These are phyloP conservation scores for Leucophenga maculata DNA, from an alignment of 2,888 invertebrate genomes.

Conservation along the genomic window DNA sequence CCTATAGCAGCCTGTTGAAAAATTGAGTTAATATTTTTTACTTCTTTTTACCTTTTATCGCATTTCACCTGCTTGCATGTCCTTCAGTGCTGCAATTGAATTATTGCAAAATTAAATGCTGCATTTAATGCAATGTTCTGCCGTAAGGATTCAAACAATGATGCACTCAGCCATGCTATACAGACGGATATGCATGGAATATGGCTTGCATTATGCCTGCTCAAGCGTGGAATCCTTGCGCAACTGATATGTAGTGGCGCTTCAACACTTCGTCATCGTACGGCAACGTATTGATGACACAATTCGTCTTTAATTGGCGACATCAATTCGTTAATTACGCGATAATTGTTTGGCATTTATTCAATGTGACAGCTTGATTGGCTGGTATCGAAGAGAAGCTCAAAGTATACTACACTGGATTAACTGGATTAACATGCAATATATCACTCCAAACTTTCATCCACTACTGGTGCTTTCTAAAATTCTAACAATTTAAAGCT, in stretches of 20 bases:
- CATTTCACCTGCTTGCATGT: too few relatives aligned
- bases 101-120: conserved; percentile 58
- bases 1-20: conserved; percentile 11
- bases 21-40: not conserved
- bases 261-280: not conserved
- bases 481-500: too few relatives aligned
- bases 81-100: conserved; percentile 48
- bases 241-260: not conserved
- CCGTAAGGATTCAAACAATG: not conserved
- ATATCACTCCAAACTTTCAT: too few relatives aligned
- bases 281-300: conserved; percentile 18
- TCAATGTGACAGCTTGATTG: not conserved
- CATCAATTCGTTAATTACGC: conserved; percentile 63
- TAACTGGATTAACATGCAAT: too few relatives aligned
- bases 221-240: conserved; percentile 27
- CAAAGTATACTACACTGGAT: too few relatives aligned
- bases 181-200: conserved; percentile 41
- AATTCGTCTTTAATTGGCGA: conserved; percentile 53
- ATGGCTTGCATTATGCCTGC: conserved; percentile 54
- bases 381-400: too few relatives aligned
- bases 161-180: not conserved
- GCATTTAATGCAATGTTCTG: conserved; percentile 19
- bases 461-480: too few relatives aligned
- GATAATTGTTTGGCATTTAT: conserved; percentile 63
- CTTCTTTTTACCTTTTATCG: too few relatives aligned